Evolutionary conservation across 2,888 invertebrate species (phyloP).

Genomic region (Fissipunctia ypsillon): DNA sequence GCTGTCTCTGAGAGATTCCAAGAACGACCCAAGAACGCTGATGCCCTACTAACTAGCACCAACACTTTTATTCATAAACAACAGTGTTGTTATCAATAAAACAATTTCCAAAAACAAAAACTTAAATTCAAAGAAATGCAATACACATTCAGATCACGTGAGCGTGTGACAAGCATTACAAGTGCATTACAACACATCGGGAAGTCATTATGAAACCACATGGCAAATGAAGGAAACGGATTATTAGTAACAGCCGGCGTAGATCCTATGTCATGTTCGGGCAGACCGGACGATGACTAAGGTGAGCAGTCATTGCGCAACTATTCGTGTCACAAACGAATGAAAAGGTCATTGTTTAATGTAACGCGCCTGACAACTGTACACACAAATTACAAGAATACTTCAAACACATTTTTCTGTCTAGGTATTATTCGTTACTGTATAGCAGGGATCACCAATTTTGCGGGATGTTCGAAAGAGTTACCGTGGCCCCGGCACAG

Average conservation of each 20-base stretch:
- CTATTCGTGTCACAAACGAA: slow-evolving; percentile 61
- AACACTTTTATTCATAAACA: neutral
- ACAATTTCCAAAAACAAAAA: neutral
- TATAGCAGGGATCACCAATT: too few relatives aligned
- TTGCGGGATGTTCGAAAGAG: too few relatives aligned
- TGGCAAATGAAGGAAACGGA: slow-evolving; percentile 65
- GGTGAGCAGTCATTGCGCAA: slow-evolving; percentile 61
- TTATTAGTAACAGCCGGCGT: slow-evolving; percentile 59
- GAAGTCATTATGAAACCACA: slow-evolving; percentile 36
- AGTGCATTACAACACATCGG: slow-evolving; percentile 25
- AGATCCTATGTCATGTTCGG: slow-evolving; percentile 51
- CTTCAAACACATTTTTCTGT: slow-evolving; percentile 26
- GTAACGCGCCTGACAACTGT: slow-evolving; percentile 58
- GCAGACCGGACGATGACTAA: slow-evolving; percentile 64
- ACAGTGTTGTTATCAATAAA: neutral
- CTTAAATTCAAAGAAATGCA: slow-evolving; percentile 1
- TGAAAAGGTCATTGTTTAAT: slow-evolving; percentile 66
- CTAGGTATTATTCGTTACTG: slow-evolving; percentile 13
- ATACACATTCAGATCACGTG: slow-evolving; percentile 9
- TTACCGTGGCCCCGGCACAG: too few relatives aligned
- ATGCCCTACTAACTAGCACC: neutral
- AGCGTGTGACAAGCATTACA: slow-evolving; percentile 5
- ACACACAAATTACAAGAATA: slow-evolving; percentile 59
- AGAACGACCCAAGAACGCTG: neutral
- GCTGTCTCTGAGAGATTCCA: neutral